Base-by-base conservation (phyloP, 2,888 invertebrate species). In the Baccha elongata region DNA sequence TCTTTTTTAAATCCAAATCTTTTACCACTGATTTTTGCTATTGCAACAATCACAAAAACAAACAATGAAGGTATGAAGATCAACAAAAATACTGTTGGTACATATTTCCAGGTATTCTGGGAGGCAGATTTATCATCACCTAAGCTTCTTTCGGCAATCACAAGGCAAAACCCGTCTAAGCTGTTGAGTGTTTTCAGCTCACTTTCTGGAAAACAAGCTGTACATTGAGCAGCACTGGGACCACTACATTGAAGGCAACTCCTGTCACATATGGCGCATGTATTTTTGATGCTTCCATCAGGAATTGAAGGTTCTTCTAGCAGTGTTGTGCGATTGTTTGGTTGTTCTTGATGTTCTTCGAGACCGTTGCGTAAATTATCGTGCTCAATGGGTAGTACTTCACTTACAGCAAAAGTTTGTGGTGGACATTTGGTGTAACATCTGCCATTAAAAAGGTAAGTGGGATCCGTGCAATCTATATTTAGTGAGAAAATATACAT, bases 231-330 rank as follows among this genome's bases (percentile, higher is more conserved):
- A 19, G 86, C 84, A 17, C 87, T 85, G 0, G 89, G 88, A 2
- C 91, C 91, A 26, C 86, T 87, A 84, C 91, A 91, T 29, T 86
- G 86, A n/a, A 88, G 84, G 6, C 91, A 91, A 17, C 87, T 88
- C 11, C 85, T 84, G 71, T 91, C 89, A 72, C 91, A 91, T 3
- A 71, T 68, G 15, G 79, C 85, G 60, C 91, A 91, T 19, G 62
- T 42, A 71, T 86, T 86, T 55, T 85, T 85, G 0, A 53, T 29
- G 5, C 5, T 52, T 1, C 0, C 29, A n/a, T 76, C 17, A 7
- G 2, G 50, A 7, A n/a, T 6, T 3, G 23, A 37, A 3, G 55
- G 44, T 3, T 72, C 55, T 4, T 62, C 71, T 6, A 52, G n/a
- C n/a, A n/a, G 26, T 26, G 42, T 23, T 11, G 68, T 50, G 13